Evolutionary conservation across 2,113 vertebrate species (phyloP).

Genomic region (Peromyscus californicus): DNA sequence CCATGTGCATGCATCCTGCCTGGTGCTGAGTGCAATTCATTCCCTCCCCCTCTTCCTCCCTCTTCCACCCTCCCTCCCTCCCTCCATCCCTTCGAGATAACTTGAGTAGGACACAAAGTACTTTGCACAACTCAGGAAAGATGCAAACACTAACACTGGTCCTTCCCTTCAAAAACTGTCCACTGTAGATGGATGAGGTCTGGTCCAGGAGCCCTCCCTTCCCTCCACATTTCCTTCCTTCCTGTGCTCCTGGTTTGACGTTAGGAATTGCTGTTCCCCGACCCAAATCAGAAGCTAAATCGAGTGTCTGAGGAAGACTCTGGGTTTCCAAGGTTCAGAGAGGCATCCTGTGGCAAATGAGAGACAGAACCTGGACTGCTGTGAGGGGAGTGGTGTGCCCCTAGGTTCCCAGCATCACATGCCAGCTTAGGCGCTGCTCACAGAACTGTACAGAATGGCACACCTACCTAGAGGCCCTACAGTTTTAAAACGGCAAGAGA

Average conservation of each 20-base stretch:
- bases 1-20: neutral
- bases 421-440: neutral
- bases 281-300: neutral
- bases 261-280: neutral
- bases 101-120: neutral
- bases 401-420: neutral
- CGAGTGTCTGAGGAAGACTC: neutral
- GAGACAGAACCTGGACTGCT: neutral
- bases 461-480: neutral
- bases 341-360: neutral
- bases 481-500: neutral
- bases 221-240: rapidly evolving
- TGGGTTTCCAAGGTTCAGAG: neutral
- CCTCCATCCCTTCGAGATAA: neutral
- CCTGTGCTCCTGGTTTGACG: rapidly evolving
- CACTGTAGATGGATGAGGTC: neutral
- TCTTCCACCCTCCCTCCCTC: neutral
- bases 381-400: neutral
- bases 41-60: neutral
- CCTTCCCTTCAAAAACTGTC: neutral
- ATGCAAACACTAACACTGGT: neutral
- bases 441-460: neutral
- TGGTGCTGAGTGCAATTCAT: neutral
- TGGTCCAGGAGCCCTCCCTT: neutral
- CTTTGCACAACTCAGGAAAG: neutral